Percentiles rank a stretch among this genome's conserved stretches.
Conservation (phyloP, 2,113 vertebrate genomes). For the Andinoacara biseriatus region DNA sequence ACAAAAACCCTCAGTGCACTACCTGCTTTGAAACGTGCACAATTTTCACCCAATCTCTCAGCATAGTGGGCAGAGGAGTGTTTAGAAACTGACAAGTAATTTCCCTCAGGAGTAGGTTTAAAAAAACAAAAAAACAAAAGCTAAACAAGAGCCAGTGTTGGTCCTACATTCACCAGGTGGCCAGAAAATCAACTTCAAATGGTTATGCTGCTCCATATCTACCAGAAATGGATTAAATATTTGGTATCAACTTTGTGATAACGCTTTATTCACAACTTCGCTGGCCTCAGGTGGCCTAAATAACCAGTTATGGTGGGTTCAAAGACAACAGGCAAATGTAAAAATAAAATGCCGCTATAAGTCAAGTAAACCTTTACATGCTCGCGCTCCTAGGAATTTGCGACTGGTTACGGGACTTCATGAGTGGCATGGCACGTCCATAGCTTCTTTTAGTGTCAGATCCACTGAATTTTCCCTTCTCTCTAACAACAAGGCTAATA, state of each 20-base stretch:
- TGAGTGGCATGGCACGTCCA: slow-evolving; percentile 20
- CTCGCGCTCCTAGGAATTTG: not conserved
- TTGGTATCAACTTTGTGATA: not conserved
- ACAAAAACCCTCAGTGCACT: not conserved
- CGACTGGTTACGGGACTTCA: not conserved
- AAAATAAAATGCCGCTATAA: not conserved
- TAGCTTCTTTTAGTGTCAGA: not conserved
- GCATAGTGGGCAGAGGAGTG: not conserved
- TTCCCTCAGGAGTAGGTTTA: not conserved
- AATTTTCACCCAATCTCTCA: not conserved
- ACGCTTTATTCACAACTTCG: not conserved
- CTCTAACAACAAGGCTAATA: slow-evolving; percentile 39
- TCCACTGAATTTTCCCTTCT: slow-evolving; percentile 16
- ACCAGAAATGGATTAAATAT: not conserved
- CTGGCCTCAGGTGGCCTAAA: slow-evolving; percentile 1
- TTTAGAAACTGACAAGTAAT: not conserved
- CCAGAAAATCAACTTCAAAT: not conserved
- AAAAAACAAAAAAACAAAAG: not conserved
- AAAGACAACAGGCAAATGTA: not conserved
- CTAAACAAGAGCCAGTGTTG: not conserved
- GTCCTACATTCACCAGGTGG: not conserved
- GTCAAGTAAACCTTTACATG: not conserved
- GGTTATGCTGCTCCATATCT: not conserved
- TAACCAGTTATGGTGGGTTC: not conserved
- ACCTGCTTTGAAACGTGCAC: not conserved